Percentiles rank a stretch among this genome's conserved stretches.
Evolutionary conservation across 2,113 vertebrate genomes (phyloP).

Genomic region (Oncorhynchus masou): DNA sequence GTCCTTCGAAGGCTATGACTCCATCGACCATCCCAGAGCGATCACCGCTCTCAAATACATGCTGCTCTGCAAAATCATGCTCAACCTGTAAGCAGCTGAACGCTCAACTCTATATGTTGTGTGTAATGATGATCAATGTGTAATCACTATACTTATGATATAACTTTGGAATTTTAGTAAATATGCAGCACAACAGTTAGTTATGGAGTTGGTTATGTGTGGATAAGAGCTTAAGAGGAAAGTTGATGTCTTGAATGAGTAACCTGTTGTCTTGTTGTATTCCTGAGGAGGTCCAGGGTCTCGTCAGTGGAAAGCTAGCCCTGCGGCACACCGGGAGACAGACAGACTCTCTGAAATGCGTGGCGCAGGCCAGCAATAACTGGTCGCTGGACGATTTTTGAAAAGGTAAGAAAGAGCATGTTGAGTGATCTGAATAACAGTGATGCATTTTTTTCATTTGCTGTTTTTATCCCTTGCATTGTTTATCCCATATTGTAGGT

Average conservation of each 20-base stretch:
- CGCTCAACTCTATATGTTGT: neutral
- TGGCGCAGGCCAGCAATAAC: constrained; percentile 96
- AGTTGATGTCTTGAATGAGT: neutral
- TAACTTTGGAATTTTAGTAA: too few species aligned
- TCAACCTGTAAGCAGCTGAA: constrained; percentile 77
- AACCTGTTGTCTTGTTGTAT: constrained; percentile 55
- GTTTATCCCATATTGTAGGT: neutral
- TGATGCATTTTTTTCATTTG: neutral
- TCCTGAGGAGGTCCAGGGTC: constrained; percentile 90
- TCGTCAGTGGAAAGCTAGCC: constrained; percentile 92
- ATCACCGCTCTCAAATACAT: constrained; percentile 95
- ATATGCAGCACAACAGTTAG: neutral
- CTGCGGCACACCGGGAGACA: constrained; percentile 91
- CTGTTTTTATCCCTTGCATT: neutral
- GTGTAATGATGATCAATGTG: too few species aligned
- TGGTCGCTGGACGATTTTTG: constrained; percentile 94
- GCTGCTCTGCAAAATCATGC: constrained; percentile 98
- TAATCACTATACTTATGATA: too few species aligned
- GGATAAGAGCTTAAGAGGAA: too few species aligned
- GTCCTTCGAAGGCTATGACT: constrained; percentile 95
- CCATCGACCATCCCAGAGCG: constrained; percentile 90
- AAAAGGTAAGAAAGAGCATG: constrained; percentile 82
- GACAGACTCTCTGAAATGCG: constrained; percentile 93
- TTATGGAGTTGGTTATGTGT: neutral
- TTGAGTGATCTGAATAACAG: neutral